Conservation (phyloP, 2,797 vertebrate species). For the Rhinichthys osculus region DNA sequence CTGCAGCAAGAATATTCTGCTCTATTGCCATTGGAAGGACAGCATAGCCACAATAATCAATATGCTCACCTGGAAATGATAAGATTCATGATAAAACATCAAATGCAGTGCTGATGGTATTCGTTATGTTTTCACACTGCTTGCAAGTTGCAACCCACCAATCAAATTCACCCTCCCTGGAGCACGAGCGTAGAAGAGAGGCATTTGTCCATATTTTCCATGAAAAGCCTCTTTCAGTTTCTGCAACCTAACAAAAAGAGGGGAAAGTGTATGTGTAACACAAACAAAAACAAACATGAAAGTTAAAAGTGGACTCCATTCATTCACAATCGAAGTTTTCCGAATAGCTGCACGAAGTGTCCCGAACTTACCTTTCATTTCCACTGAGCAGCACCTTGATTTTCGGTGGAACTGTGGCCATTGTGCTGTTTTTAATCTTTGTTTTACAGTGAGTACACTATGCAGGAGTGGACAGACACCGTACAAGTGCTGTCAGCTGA, state of each 20-base stretch:
- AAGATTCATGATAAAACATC: conserved; percentile 4
- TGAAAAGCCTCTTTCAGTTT: conserved; percentile 87
- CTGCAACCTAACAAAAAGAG: conserved; percentile 80
- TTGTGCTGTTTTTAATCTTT: conserved; percentile 46
- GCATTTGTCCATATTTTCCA: conserved; percentile 85
- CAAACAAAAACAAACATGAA: background rate
- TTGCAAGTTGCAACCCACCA: conserved; percentile 77
- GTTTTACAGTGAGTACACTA: background rate
- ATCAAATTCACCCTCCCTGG: conserved; percentile 97
- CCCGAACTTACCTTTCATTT: conserved; percentile 73
- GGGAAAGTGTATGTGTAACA: background rate
- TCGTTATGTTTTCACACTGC: background rate
- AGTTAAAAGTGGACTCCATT: background rate
- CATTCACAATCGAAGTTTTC: background rate
- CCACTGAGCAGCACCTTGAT: conserved; percentile 58
- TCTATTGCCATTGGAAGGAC: conserved; percentile 98
- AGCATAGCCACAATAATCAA: conserved; percentile 97
- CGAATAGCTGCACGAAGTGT: background rate
- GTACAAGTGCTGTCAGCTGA: conserved; percentile 54
- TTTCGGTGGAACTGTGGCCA: conserved; percentile 72
- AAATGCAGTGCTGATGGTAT: background rate
- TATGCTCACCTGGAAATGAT: conserved; percentile 88
- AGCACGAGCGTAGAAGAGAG: conserved; percentile 91
- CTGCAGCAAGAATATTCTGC: conserved; percentile 92
- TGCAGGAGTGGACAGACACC: background rate